phyloP scores from a whole-genome alignment of 2,888 invertebrate species.

The Drosophila picticornis region DNA sequence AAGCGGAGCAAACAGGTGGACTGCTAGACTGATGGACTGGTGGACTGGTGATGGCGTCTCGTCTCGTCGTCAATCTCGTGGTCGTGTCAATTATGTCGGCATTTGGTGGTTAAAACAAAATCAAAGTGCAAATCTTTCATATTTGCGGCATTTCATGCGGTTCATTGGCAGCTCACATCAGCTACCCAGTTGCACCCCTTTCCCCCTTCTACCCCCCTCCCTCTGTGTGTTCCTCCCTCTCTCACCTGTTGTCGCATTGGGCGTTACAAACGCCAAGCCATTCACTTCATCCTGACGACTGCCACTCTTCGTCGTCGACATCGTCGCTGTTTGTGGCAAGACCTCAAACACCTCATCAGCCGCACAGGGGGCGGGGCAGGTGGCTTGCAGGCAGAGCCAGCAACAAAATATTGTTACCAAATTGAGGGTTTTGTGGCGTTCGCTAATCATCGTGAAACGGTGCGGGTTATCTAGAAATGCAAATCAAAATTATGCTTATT shows the following conservation, averaged over 20 bases:
- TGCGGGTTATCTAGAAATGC: conserved; percentile 55
- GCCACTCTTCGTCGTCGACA: conserved; percentile 41
- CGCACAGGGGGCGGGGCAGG: conserved; percentile 41
- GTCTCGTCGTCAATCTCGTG: conserved; percentile 35
- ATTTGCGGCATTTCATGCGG: conserved; percentile 65
- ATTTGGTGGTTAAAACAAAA: conserved; percentile 70
- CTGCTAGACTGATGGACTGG: neutral
- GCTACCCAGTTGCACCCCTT: neutral
- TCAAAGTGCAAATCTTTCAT: conserved; percentile 80
- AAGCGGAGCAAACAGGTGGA: conserved; percentile 13
- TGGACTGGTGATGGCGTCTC: conserved; percentile 42
- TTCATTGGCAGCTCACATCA: conserved; percentile 63
- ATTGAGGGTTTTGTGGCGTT: conserved; percentile 82
- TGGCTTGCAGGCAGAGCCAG: conserved; percentile 41
- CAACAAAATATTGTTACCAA: conserved; percentile 79
- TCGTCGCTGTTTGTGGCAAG: conserved; percentile 56
- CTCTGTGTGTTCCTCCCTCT: neutral
- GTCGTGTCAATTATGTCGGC: conserved; percentile 75
- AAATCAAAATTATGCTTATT: conserved; percentile 57
- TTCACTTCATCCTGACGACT: conserved; percentile 74
- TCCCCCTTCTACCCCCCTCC: neutral
- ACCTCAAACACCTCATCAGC: conserved; percentile 66
- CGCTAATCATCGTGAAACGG: conserved; percentile 76
- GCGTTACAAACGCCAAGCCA: conserved; percentile 57
- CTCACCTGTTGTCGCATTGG: conserved; percentile 74